Evolutionary conservation across 1,140 invertebrate species (phyloP), one percentile per base, ranked within the genome.

Genomic region (Cydia strobilella): DNA sequence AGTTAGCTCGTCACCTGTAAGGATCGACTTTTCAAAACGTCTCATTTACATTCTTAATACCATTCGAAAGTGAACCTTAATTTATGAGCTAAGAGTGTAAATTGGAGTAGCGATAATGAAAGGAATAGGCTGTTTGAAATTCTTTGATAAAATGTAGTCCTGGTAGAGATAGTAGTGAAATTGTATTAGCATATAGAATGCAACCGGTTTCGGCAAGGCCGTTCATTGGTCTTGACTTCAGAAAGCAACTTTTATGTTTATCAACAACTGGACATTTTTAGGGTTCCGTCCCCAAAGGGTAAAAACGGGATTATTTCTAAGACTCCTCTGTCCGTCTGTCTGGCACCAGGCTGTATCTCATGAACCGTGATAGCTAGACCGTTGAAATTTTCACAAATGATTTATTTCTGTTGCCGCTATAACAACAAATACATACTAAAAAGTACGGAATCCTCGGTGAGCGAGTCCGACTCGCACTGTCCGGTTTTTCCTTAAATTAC

Each of bases 171-270:
- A 59, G 54, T n/a, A 23, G 54, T 59, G 54, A 59, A 59, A 59
- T 59, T 59, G 54, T 59, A 59, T 59, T 59, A 23, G 54, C 20
- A 59, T 59, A 23, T 5, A 20, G 20, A 59, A 9, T 59, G 54
- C 18, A n/a, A 59, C 54, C 54, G 54, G 54, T 59, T 59, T 59
- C 12, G 54, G 54, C 54, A 59, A 59, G 54, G 54, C 54, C 54
- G 54, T 59, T 59, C 54, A 23, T 18, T 9, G 54, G 9, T 59
- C 51, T 18, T 59, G 54, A 59, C 54, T 23, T 59, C 54, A 2
- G 54, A 59, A 59, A 59, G 18, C 20, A 23, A 4, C n/a, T 20
- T 23, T 59, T 59, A 23, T 59, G 54, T 59, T 59, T 59, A 59
- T 59, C 15, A 59, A 59, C 20, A 59, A 1, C 5, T 51, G 13